These are phyloP conservation scores for Chironomus tentans DNA, from an alignment of 2,888 invertebrate genomes.

Conservation along the genomic window DNA sequence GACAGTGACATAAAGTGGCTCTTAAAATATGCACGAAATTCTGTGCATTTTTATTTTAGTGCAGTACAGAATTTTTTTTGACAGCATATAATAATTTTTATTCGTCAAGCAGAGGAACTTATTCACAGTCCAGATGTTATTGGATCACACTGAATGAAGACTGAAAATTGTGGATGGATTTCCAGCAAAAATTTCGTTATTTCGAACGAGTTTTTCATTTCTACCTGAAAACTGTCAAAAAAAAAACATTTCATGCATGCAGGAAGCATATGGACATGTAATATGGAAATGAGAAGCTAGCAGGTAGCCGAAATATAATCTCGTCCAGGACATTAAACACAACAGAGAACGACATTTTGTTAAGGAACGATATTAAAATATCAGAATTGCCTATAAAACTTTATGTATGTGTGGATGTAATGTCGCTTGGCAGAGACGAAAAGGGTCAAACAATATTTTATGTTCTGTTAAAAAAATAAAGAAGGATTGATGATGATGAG, in stretches of 20 bases:
- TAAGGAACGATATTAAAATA: conserved; percentile 11
- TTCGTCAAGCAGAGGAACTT: too few relatives aligned
- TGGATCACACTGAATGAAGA: background rate
- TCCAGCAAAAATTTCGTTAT: background rate
- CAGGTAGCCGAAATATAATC: background rate
- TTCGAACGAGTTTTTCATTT: background rate
- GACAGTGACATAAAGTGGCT: conserved; percentile 5
- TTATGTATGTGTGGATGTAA: background rate
- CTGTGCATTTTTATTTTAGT: too few relatives aligned
- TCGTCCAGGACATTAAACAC: background rate
- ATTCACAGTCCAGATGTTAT: background rate
- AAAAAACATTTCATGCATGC: background rate
- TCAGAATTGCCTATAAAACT: background rate
- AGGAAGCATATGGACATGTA: conserved; percentile 16
- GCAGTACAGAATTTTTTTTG: too few relatives aligned
- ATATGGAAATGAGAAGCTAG: background rate
- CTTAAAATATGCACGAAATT: conserved; percentile 1
- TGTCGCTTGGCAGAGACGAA: background rate
- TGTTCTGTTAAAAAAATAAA: background rate
- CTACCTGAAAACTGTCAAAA: conserved; percentile 15
- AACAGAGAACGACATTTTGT: conserved; percentile 8
- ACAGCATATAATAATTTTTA: too few relatives aligned
- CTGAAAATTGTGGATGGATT: background rate
- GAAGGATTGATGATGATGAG: background rate
- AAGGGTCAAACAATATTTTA: conserved; percentile 27